Evolutionary conservation across 2,797 vertebrate genomes (phyloP), one percentile per base, ranked within the genome.

Genomic region (Luscinia luscinia): DNA sequence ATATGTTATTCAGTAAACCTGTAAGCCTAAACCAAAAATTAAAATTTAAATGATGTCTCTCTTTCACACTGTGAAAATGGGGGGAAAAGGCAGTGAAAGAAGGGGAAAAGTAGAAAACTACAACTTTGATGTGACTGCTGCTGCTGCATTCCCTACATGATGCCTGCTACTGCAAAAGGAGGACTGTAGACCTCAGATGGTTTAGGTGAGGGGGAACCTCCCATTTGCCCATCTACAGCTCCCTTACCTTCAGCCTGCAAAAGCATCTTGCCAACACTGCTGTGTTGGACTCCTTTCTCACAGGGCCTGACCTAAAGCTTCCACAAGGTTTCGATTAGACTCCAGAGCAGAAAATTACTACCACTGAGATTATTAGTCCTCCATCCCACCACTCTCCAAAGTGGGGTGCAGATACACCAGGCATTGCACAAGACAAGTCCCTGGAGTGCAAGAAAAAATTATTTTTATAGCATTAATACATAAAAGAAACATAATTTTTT

Each of bases 131-230:
- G 26, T 15, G 34, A 43, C 16, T 55, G 5, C n/a, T 91, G 22
- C 28, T 55, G 38, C 38, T 91, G 24, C 34, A 23, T 58, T 90
- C 27, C 43, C 62, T 27, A 8, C 15, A 9, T 0, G 0, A 32
- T 15, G 23, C 11, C 32, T 0, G 0, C 3, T 4, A 22, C 9
- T 23, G 32, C 5, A 12, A 72, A 75, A 78, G 36, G 15, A 74
- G 27, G 22, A n/a, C 27, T 43, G 26, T 3, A 66, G 68, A 15
- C 9, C 32, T 68, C 59, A 52, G 13, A 79, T 4, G 9, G 21
- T 38, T 59, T 7, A 51, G 20, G 16, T 9, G 32, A 69, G 21
- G 27, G 30, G 2, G 22, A 11, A 63, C 45, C 5, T 32, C 48
- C 26, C 41, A 28, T 7, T 24, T 32, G 40, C 23, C 48, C 21